Base-by-base conservation (phyloP, 2,797 vertebrate species). In the Sylvia borin region DNA sequence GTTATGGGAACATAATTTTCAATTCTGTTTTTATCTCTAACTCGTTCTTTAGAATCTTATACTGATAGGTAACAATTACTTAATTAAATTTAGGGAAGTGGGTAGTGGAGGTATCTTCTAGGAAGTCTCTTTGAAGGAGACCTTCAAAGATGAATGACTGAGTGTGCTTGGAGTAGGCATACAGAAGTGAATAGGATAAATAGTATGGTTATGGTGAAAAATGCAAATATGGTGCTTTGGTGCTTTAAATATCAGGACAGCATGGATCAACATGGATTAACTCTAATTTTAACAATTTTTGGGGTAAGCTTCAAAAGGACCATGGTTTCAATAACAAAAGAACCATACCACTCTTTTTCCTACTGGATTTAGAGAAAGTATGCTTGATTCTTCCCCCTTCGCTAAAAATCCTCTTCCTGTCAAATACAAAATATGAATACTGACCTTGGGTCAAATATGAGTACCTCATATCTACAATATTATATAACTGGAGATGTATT, bases 371-470 rank as follows among this genome's bases (percentile, higher is more conserved):
- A 76, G 54, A 82, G 18, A 75, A 92, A 75, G 51, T 25, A 19
- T 0, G 1, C 43, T 95, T 78, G 40, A 72, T 91, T 96, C 36
- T 75, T 75, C 45, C 36, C 17, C 7, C 10, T 85, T 27, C 61
- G 64, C 38, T 80, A 86, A 76, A 27, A 90, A 40, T 57, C 14
- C 7, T 3, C 0, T 82, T 87, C 24, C 83, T 92, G 77, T 77
- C 74, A 81, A 61, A 78, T 40, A 65, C 47, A 48, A 96, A 83
- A 88, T 60, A 90, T 51, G 71, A 92, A 92, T 82, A 57, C 21
- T 64, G 67, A n/a, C 74, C 53, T 88, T 67, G 32, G 68, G 79
- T 95, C 71, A 92, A 65, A 85, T 82, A 92, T 91, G 75, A 96
- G 55, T 94, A 81, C 88, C 34, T 91, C 54, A 64, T 51, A 82